A percentile compares a stretch with the other conserved stretches of the same genome.
These are phyloP conservation scores for Meta bourneti DNA, from an alignment of 2,888 invertebrate species.

Conservation along the genomic window DNA sequence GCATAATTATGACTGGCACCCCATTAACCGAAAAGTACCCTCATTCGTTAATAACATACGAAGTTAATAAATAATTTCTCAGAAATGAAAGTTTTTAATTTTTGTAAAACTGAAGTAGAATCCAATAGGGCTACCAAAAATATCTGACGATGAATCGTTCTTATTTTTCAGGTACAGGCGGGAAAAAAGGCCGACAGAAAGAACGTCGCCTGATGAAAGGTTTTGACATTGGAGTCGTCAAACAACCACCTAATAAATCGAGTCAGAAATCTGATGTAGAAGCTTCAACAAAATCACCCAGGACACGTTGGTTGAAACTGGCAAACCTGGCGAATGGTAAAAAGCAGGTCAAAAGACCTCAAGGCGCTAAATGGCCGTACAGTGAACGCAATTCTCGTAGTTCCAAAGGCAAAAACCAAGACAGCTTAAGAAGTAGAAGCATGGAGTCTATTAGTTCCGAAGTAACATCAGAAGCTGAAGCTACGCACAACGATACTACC, in stretches of 20 bases:
- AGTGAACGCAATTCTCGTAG: constrained; percentile 66
- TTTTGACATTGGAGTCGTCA: constrained; percentile 86
- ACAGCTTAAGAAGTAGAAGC: constrained; percentile 70
- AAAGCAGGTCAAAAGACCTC: constrained; percentile 62
- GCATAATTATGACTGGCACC: too few species aligned
- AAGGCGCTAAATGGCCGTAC: constrained; percentile 66
- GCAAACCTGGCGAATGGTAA: constrained; percentile 70
- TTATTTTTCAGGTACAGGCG: constrained; percentile 86
- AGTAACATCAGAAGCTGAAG: constrained; percentile 69
- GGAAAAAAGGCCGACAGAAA: constrained; percentile 95
- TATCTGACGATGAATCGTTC: too few species aligned
- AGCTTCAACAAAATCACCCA: constrained; percentile 63
- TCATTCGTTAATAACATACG: too few species aligned
- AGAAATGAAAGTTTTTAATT: too few species aligned
- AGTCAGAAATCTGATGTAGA: constrained; percentile 66
- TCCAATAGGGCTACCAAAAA: too few species aligned
- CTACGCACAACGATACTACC: constrained; percentile 75
- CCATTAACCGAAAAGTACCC: too few species aligned
- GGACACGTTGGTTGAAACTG: constrained; percentile 59
- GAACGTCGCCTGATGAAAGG: constrained; percentile 96
- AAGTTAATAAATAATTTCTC: too few species aligned
- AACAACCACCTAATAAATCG: constrained; percentile 59
- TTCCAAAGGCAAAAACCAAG: constrained; percentile 56
- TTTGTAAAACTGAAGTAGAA: too few species aligned
- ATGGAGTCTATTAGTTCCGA: constrained; percentile 74